These are phyloP conservation scores for Melanotaenia maccullochi DNA, from an alignment of 2,797 vertebrate species.

Conservation along the genomic window DNA sequence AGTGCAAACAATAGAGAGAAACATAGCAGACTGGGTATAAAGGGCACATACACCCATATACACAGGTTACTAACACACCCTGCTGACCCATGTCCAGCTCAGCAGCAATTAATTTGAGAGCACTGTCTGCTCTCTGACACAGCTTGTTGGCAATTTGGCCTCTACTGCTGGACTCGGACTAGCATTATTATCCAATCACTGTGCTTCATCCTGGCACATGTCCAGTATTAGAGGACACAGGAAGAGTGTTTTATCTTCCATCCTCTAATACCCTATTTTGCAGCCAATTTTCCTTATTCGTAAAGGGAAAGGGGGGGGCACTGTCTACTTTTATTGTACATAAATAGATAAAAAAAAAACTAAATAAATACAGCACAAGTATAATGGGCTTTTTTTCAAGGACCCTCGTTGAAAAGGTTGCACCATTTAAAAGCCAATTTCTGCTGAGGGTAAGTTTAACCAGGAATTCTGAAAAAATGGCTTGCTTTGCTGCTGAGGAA, in stretches of 20 bases:
- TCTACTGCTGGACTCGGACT: slow-evolving; percentile 57
- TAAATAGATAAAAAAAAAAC: slow-evolving; percentile 13
- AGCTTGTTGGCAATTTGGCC: slow-evolving; percentile 57
- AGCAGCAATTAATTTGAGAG: slow-evolving; percentile 70
- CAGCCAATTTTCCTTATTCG: slow-evolving; percentile 38
- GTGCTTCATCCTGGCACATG: slow-evolving; percentile 47
- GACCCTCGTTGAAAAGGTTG: slow-evolving; percentile 30
- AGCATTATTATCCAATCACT: slow-evolving; percentile 74
- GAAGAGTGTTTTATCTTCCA: slow-evolving; percentile 45
- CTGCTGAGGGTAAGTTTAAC: slow-evolving; percentile 20
- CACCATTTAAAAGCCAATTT: slow-evolving; percentile 47
- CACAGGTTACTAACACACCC: slow-evolving; percentile 46
- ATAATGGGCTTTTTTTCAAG: slow-evolving; percentile 28
- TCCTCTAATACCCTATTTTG: slow-evolving; percentile 20
- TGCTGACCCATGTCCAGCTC: slow-evolving; percentile 56
- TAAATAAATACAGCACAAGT: slow-evolving; percentile 16
- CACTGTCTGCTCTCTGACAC: slow-evolving; percentile 57
- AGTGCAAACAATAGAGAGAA: slow-evolving; percentile 47
- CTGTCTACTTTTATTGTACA: slow-evolving; percentile 52
- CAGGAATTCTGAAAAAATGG: slow-evolving; percentile 9
- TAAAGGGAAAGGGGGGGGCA: slow-evolving; percentile 20
- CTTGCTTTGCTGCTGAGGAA: slow-evolving; percentile 1
- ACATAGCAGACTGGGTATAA: slow-evolving; percentile 12
- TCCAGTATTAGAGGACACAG: slow-evolving; percentile 63
- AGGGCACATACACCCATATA: slow-evolving; percentile 12